These are phyloP conservation scores for Virgularia gustaviana DNA, from an alignment of 92 coral and sea anemone genomes.

Conservation along the genomic window DNA sequence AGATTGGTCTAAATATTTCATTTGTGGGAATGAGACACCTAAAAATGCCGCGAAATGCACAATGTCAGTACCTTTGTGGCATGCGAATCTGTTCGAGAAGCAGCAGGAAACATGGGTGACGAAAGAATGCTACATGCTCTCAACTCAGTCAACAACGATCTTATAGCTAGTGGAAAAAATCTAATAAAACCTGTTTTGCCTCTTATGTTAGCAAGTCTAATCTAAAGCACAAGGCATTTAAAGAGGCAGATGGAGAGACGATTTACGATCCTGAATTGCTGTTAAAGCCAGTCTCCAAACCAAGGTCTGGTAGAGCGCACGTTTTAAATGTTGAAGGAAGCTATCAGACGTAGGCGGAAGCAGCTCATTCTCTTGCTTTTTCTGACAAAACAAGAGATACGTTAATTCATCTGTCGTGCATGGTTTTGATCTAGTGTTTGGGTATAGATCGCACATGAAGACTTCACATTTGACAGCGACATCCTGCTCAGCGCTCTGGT, in stretches of 20 bases:
- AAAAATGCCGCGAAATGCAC: conserved; percentile 42
- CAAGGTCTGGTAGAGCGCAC: conserved; percentile 52
- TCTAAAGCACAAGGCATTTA: conserved; percentile 16
- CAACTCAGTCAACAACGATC: conserved; percentile 38
- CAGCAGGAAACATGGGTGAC: conserved; percentile 42
- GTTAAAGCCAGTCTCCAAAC: conserved; percentile 18
- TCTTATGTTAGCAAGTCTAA: conserved; percentile 49
- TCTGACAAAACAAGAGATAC: conserved; percentile 58
- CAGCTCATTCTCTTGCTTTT: conserved; percentile 12
- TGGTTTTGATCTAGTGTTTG: conserved; percentile 14
- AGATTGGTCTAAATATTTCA: conserved; percentile 47
- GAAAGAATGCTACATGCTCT: conserved; percentile 45
- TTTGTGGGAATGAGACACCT: conserved; percentile 40
- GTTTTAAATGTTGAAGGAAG: conserved; percentile 48
- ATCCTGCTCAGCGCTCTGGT: conserved; percentile 18
- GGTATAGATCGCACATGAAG: conserved; percentile 54
- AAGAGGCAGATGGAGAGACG: neutral
- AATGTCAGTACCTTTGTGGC: conserved; percentile 47
- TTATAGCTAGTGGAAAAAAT: conserved; percentile 48
- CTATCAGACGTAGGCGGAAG: conserved; percentile 59
- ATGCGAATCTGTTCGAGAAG: conserved; percentile 31
- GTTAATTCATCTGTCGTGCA: conserved; percentile 40
- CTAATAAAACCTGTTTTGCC: conserved; percentile 41
- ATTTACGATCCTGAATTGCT: neutral
- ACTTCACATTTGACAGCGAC: conserved; percentile 35